These are phyloP conservation scores for Athene noctua DNA, from an alignment of 2,113 vertebrate species.

Conservation along the genomic window DNA sequence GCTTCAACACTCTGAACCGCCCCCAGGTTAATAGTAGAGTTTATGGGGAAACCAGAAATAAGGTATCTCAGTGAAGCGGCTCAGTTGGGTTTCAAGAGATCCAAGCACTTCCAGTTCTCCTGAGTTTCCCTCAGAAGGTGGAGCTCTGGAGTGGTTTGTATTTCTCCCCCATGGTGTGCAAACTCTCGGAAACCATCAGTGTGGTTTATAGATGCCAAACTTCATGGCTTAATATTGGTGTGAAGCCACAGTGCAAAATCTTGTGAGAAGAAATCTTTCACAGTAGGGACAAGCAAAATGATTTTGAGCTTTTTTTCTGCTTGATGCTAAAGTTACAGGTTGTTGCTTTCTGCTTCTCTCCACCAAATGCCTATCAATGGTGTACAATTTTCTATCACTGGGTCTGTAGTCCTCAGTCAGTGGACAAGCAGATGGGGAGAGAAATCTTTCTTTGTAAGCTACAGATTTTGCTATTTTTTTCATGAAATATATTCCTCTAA, in stretches of 20 bases:
- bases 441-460: not conserved
- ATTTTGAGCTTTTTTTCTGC: not conserved
- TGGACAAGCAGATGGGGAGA: not conserved
- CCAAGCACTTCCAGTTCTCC: not conserved
- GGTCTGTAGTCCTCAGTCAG: not conserved
- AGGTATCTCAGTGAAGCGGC: not conserved
- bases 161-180: not conserved
- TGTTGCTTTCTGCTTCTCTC: not conserved
- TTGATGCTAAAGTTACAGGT: not conserved
- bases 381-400: not conserved
- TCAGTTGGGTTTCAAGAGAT: not conserved
- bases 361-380: not conserved
- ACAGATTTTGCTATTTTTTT: not conserved
- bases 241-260: not conserved
- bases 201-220: not conserved
- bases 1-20: not conserved
- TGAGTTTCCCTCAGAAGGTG: not conserved
- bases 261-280: not conserved
- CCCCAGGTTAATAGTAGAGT: rapidly evolving
- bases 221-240: not conserved
- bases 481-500: not conserved
- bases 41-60: not conserved
- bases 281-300: rapidly evolving
- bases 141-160: not conserved
- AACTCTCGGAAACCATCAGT: not conserved